Base-by-base conservation (phyloP, 1,140 invertebrate species). In the Panagrolaimus sp. region DNA sequence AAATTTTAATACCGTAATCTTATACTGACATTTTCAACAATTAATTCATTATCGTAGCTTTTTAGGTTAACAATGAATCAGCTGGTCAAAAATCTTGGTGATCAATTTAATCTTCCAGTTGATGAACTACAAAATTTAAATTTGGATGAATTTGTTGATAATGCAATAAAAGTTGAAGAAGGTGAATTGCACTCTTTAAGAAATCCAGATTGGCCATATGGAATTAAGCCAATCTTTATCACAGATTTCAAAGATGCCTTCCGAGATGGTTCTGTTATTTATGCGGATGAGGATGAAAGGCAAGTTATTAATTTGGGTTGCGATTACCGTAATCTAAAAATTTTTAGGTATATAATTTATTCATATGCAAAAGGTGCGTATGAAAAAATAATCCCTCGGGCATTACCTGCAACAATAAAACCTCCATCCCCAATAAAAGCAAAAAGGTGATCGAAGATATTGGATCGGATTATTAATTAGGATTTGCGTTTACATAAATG, bases 1-100 rank as follows among this genome's bases (percentile, higher is more conserved):
- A 12, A 63, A 67, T 68, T 14, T n/a, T n/a, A n/a, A n/a, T n/a
- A n/a, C n/a, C n/a, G 15, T 21, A 38, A 38, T 38, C 32, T 7
- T 4, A 38, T 7, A 4, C 32, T 38, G 32, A 38, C 32, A 38
- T 4, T 7, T 2, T 4, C 32, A 38, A 4, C 32, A 38, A 4
- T 38, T 7, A 38, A 4, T 38, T 38, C 10, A 52, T 7, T 7
- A 17, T n/a, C 14, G 28, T 6, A 58, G 9, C 14, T 14, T 68
- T 70, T 44, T 64, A 80, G 76, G 55, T 65, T 80, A 48, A 79
- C 78, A 24, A 75, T 80, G 74, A 76, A 77, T 45, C 72, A 78
- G 26, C 70, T 80, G 4, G 74, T 80, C 14, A 78, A 74, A 52
- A 73, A 78, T 44, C 67, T 80, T 28, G 78, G 78, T 46, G 77